Evolutionary conservation across 1,140 invertebrate species (phyloP).

Genomic region (Euwallacea similis): DNA sequence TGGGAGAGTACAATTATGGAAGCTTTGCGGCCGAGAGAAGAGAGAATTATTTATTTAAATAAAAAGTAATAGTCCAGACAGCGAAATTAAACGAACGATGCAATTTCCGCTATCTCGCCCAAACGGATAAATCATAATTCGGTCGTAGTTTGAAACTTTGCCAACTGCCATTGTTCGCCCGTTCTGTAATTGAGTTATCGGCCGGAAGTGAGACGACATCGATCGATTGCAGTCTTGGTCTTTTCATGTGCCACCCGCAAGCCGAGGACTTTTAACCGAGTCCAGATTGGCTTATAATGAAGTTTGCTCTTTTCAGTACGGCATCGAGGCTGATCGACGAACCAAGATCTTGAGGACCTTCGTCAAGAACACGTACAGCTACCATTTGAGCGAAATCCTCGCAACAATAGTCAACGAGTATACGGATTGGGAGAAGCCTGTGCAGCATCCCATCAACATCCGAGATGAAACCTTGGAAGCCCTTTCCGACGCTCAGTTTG

Average conservation of each 20-base stretch:
- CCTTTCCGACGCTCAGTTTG: constrained; percentile 89
- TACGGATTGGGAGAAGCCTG: constrained; percentile 93
- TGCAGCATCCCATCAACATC: constrained; percentile 90
- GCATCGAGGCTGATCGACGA: constrained; percentile 81
- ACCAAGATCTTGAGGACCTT: constrained; percentile 90
- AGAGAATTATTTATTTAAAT: no score
- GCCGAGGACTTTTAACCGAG: constrained; percentile 10
- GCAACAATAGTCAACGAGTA: constrained; percentile 95
- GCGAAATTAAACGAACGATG: neutral
- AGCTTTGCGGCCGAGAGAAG: no score
- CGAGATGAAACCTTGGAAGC: constrained; percentile 93
- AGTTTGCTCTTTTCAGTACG: constrained; percentile 64
- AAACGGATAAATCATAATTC: constrained; percentile 45
- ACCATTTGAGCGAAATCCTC: constrained; percentile 79
- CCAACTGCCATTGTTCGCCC: constrained; percentile 49
- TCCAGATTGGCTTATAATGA: constrained; percentile 32
- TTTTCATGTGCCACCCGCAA: constrained; percentile 20
- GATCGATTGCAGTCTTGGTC: constrained; percentile 43
- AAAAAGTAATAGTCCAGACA: no score
- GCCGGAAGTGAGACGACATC: constrained; percentile 46
- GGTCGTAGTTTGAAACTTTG: constrained; percentile 49
- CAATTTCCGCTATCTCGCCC: constrained; percentile 25
- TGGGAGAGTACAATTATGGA: no score
- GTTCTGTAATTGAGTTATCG: constrained; percentile 51
- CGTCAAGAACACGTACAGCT: constrained; percentile 89